Percentiles rank a stretch among this genome's conserved stretches.
Conservation (phyloP, 64 coral and sea anemone genomes). For the Stichodactyla mertensii region DNA sequence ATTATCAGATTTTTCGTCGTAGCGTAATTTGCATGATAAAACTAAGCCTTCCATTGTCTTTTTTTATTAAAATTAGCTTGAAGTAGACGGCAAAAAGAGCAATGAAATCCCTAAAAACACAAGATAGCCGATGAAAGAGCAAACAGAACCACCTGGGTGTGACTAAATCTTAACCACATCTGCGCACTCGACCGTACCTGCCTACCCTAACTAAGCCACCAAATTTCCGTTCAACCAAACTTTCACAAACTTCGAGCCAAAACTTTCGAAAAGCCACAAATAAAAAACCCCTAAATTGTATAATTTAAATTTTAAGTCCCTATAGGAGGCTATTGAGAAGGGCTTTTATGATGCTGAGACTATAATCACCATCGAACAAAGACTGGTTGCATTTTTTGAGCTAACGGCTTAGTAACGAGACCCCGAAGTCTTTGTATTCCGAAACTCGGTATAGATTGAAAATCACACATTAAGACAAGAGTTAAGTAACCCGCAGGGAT, state of each 20-base stretch:
- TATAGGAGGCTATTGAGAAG: constrained; percentile 10
- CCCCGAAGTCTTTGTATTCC: constrained; percentile 3
- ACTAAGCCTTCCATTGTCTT: constrained; percentile 14
- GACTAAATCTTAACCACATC: constrained; percentile 13
- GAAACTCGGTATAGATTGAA: neutral
- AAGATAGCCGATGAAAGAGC: constrained; percentile 14
- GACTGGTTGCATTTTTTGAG: constrained; percentile 1
- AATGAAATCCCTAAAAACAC: constrained; percentile 4
- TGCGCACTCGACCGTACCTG: constrained; percentile 22
- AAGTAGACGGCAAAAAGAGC: constrained; percentile 22
- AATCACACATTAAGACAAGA: constrained; percentile 1
- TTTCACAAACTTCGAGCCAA: neutral
- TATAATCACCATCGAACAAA: constrained; percentile 26
- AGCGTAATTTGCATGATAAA: constrained; percentile 28
- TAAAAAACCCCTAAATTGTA: neutral
- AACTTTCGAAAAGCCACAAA: neutral
- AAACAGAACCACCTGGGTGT: constrained; percentile 24
- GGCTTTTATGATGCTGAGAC: constrained; percentile 8
- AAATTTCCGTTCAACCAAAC: constrained; percentile 12
- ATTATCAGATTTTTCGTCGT: neutral
- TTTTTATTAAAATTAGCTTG: constrained; percentile 34
- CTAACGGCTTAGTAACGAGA: constrained; percentile 27
- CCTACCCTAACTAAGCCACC: constrained; percentile 16
- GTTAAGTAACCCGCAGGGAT: constrained; percentile 6
- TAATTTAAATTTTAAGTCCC: neutral